Percentiles rank a stretch among this genome's conserved stretches.
phyloP scores from a whole-genome alignment of 2,888 invertebrate species.

The Drosophila hawaiiensis region DNA sequence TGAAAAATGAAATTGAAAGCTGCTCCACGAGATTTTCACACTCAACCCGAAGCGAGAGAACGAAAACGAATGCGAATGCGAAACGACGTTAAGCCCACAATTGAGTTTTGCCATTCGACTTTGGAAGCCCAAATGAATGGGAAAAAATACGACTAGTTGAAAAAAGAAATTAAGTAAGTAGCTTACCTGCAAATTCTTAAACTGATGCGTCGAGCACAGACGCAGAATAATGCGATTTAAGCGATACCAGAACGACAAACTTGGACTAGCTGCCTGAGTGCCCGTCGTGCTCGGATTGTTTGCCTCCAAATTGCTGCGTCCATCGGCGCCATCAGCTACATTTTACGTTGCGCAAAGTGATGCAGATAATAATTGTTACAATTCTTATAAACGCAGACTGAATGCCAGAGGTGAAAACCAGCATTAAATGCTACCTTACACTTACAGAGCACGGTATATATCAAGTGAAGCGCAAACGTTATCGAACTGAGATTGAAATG shows the following conservation, averaged over 20 bases:
- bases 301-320: constrained; percentile 81
- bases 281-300: constrained; percentile 71
- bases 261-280: constrained; percentile 80
- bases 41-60: background rate
- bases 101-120: constrained; percentile 20
- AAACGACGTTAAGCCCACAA: constrained; percentile 54
- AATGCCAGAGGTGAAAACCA: background rate
- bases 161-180: constrained; percentile 29
- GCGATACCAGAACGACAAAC: constrained; percentile 85
- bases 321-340: constrained; percentile 74
- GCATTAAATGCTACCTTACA: background rate
- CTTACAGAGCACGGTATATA: background rate
- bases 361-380: constrained; percentile 1
- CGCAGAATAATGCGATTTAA: constrained; percentile 86
- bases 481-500: background rate
- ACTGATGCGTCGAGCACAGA: constrained; percentile 91
- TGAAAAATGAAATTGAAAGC: constrained; percentile 8
- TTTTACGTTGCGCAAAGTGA: background rate
- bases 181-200: constrained; percentile 92
- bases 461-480: background rate
- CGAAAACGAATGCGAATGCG: constrained; percentile 22
- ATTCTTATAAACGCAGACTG: background rate
- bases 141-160: constrained; percentile 5
- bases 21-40: constrained; percentile 7
- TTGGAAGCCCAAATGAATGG: background rate